phyloP scores from a whole-genome alignment of 1,140 invertebrate species.

The Ostrea edulis region DNA sequence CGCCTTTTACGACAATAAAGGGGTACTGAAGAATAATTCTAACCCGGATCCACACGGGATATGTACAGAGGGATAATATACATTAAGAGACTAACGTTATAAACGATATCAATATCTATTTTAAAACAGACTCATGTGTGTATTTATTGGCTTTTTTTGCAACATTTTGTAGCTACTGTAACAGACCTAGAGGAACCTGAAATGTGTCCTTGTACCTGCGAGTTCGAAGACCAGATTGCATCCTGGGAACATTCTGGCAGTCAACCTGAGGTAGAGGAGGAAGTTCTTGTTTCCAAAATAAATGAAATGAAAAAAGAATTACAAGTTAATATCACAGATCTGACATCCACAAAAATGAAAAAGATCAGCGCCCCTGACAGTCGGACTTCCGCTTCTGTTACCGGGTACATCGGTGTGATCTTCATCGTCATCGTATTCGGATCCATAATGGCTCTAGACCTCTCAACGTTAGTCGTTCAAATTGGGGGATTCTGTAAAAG shows the following conservation, averaged over 20 bases:
- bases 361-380: constrained; percentile 20
- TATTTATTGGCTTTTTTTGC: no score
- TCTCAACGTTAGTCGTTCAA: background rate
- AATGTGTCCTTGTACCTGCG: background rate
- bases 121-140: no score
- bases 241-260: background rate
- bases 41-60: background rate
- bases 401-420: constrained; percentile 13
- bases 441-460: background rate
- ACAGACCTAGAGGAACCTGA: background rate
- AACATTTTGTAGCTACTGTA: background rate
- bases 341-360: constrained; percentile 18
- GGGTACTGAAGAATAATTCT: background rate
- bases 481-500: background rate
- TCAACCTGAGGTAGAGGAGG: background rate
- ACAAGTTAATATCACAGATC: background rate
- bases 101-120: no score
- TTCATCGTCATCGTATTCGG: constrained; percentile 19
- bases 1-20: background rate
- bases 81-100: no score
- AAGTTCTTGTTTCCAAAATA: background rate
- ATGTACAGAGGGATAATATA: background rate
- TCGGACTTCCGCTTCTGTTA: background rate
- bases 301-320: constrained; percentile 35
- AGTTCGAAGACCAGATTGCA: background rate